Evolutionary conservation across 2,888 invertebrate species (phyloP).

Genomic region (Acronicta psi): DNA sequence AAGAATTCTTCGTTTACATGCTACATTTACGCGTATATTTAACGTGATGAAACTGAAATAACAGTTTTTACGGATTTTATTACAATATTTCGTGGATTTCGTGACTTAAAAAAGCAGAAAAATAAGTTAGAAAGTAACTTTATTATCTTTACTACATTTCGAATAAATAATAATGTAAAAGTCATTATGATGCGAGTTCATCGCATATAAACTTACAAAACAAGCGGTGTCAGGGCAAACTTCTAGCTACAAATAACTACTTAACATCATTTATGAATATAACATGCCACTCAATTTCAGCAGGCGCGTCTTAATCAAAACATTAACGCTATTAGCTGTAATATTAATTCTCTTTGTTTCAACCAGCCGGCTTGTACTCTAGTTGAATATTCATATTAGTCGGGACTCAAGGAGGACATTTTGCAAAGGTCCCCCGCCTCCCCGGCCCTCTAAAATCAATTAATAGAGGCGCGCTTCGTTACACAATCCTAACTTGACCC

Average conservation of each 20-base stretch:
- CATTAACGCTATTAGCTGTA: conserved; percentile 68
- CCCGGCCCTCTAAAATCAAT: conserved; percentile 72
- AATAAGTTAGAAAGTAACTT: too few species aligned
- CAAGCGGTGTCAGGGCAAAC: conserved; percentile 11
- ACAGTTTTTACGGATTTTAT: too few species aligned
- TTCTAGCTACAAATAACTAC: conserved; percentile 46
- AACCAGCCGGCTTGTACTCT: conserved; percentile 52
- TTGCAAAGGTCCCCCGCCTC: conserved; percentile 57
- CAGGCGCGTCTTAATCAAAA: conserved; percentile 69
- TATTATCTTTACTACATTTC: background rate
- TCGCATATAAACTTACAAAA: background rate
- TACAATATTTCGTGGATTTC: too few species aligned
- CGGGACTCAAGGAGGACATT: conserved; percentile 54
- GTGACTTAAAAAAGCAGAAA: too few species aligned
- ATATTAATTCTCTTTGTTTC: conserved; percentile 74
- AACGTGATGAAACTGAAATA: too few species aligned
- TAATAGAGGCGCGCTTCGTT: conserved; percentile 80
- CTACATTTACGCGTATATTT: too few species aligned
- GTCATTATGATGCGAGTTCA: background rate
- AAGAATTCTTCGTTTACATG: too few species aligned
- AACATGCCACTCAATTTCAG: conserved; percentile 72
- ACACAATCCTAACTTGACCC: conserved; percentile 76
- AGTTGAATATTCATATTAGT: conserved; percentile 79
- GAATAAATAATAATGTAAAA: background rate
- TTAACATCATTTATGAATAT: conserved; percentile 64